phyloP scores from a whole-genome alignment of 2,797 vertebrate genomes.

The Acipenser transmontanus region DNA sequence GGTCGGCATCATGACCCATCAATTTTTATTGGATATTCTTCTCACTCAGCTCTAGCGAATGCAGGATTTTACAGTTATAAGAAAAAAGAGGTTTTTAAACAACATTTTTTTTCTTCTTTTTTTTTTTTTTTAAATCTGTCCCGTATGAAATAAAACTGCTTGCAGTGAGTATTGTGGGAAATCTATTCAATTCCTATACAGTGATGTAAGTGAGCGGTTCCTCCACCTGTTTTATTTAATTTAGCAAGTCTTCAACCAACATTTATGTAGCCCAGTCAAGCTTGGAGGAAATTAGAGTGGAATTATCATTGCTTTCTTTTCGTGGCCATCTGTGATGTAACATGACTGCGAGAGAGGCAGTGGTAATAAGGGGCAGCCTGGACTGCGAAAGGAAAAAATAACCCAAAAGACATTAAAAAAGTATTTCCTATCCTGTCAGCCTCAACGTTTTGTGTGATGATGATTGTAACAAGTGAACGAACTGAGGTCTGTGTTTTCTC shows the following conservation, averaged over 20 bases:
- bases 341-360: not conserved
- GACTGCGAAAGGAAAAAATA: not conserved
- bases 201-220: not conserved
- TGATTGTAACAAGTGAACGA: not conserved
- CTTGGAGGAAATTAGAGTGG: not conserved
- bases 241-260: not conserved
- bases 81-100: too few species aligned
- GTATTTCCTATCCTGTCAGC: not conserved
- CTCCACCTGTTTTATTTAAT: not conserved
- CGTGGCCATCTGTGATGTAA: not conserved
- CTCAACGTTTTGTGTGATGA: not conserved
- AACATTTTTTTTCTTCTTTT: too few species aligned
- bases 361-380: not conserved
- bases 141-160: too few species aligned
- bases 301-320: not conserved
- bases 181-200: not conserved
- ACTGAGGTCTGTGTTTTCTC: not conserved
- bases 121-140: too few species aligned
- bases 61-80: too few species aligned
- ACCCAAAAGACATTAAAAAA: not conserved
- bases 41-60: too few species aligned
- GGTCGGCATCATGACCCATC: too few species aligned
- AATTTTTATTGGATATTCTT: too few species aligned
- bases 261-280: not conserved
- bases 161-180: not conserved